Evolutionary conservation across 2,888 invertebrate genomes (phyloP), one percentile per base, ranked within the genome.

Genomic region (Pardosa pseudoannulata): DNA sequence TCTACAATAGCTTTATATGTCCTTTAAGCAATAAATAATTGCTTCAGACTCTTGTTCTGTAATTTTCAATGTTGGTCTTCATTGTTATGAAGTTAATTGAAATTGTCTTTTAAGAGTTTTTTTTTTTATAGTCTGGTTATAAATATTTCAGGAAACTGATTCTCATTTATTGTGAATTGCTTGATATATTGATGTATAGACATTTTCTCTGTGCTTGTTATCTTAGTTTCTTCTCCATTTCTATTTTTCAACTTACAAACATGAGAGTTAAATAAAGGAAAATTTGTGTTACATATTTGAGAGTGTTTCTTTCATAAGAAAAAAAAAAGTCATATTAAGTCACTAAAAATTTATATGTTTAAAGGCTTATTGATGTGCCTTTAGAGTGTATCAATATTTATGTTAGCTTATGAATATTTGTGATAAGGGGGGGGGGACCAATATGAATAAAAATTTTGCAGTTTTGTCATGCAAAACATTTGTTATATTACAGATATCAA

Each of bases 151-250:
- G 56, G 23, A 7, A 56, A 23, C 56, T 11, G 46, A 16, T 11
- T 46, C 16, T 46, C 16, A 23, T 56, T 56, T 56, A 3, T 28
- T 78, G 78, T 78, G 68, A 78, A 68, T 56, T 70, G 50, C 56
- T 68, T 68, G 56, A 46, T 56, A 56, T 78, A 46, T 78, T 78
- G 78, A 32, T 78, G 78, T 78, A 78, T 78, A 78, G 78, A 78
- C 56, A 56, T 56, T 56, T 56, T 56, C 56, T 56, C 56, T 56
- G 56, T 23, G 41, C 41, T 46, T 56, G 56, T 56, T 56, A 23
- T 56, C 56, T 23, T 56, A 56, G 56, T 56, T 46, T 56, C 56
- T 56, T 56, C 56, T 56, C 56, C 2, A 56, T 23, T 56, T 56
- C 56, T 56, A 56, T 56, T 56, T 56, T 56, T 56, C 56, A 56